These are phyloP conservation scores for Chrosomus eos DNA, from an alignment of 2,797 vertebrate species.

Conservation along the genomic window DNA sequence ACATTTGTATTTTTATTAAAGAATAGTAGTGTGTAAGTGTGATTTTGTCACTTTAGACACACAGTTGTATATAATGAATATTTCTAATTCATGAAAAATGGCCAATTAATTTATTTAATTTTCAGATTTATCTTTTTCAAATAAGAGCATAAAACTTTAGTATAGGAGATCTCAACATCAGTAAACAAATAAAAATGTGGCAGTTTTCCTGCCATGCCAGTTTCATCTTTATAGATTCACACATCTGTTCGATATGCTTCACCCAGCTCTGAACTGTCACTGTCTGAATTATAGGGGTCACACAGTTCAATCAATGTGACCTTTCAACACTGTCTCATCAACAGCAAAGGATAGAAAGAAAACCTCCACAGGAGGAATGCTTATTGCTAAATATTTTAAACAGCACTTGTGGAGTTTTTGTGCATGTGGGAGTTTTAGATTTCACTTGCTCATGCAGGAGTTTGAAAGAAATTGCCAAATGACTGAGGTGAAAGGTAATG, in stretches of 20 bases:
- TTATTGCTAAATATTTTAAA: neutral
- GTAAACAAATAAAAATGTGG: neutral
- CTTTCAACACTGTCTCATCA: slow-evolving; percentile 26
- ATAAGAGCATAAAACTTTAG: neutral
- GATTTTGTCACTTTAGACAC: no score
- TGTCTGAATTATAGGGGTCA: neutral
- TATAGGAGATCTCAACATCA: neutral
- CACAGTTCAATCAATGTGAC: slow-evolving; percentile 17
- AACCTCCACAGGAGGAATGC: neutral
- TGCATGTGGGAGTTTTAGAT: slow-evolving; percentile 17
- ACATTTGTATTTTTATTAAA: no score
- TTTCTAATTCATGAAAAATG: no score
- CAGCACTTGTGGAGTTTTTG: neutral
- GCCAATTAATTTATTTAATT: no score
- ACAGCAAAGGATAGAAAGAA: neutral
- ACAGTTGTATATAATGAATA: no score
- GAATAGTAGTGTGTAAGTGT: no score
- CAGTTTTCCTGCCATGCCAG: neutral
- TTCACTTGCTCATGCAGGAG: slow-evolving; percentile 15
- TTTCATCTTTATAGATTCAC: slow-evolving; percentile 15
- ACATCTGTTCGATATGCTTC: slow-evolving; percentile 17
- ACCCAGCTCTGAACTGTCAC: neutral
- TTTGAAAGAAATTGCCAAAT: slow-evolving; percentile 8
- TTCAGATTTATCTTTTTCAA: neutral
- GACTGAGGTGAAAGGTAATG: neutral